Conservation (phyloP, 2,888 invertebrate species). For the Drosophila gaucha region DNA sequence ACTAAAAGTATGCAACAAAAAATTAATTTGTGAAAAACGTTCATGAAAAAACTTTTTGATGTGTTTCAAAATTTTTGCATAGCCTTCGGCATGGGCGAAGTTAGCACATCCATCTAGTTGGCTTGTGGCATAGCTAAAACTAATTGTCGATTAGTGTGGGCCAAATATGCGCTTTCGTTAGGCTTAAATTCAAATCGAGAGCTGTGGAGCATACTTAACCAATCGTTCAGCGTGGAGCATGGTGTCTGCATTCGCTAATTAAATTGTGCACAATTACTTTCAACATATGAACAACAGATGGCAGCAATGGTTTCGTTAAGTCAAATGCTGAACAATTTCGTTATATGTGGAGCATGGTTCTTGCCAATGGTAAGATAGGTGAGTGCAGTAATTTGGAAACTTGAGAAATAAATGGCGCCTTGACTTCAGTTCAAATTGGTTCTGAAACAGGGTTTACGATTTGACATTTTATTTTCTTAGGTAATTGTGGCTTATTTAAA, state of each 20-base stretch:
- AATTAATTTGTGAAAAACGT: no score
- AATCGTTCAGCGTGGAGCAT: background rate
- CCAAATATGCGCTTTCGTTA: background rate
- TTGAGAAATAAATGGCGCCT: constrained; percentile 4
- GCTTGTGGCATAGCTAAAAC: background rate
- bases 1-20: no score
- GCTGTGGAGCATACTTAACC: background rate
- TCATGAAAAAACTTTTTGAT: no score
- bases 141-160: background rate
- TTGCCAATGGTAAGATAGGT: background rate
- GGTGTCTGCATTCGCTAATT: background rate
- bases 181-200: background rate
- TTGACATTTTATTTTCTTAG: constrained; percentile 10
- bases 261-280: background rate
- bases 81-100: no score
- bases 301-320: background rate
- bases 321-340: background rate
- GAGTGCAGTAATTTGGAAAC: background rate
- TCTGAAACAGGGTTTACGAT: background rate
- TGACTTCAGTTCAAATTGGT: background rate
- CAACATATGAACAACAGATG: background rate
- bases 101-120: no score
- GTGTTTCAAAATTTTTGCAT: no score
- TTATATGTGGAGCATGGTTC: background rate
- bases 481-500: background rate